Evolutionary conservation across 2,113 vertebrate genomes (phyloP).

Genomic region (Pleuronectes platessa): DNA sequence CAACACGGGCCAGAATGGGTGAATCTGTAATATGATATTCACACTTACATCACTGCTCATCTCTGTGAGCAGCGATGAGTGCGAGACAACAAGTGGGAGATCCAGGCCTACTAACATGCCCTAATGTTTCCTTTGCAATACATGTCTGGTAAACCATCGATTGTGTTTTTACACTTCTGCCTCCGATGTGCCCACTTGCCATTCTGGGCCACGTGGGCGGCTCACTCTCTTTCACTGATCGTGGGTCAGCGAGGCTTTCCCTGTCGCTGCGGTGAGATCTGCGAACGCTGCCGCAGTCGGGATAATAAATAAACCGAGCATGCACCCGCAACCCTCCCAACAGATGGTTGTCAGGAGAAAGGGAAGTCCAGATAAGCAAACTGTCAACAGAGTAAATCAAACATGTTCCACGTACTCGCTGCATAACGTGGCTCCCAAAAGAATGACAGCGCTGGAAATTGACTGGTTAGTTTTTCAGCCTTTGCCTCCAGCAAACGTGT

Average conservation of each 20-base stretch:
- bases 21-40: conserved; percentile 32
- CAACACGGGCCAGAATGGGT: conserved; percentile 29
- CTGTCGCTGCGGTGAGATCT: conserved; percentile 4
- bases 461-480: background rate
- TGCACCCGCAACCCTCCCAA: background rate
- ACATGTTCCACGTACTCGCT: background rate
- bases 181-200: conserved; percentile 25
- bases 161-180: background rate
- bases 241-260: conserved; percentile 7
- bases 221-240: background rate
- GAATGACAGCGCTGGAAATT: conserved; percentile 23
- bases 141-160: conserved; percentile 8
- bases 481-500: conserved; percentile 4
- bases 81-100: conserved; percentile 34
- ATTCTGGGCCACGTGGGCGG: background rate
- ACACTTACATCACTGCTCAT: conserved; percentile 18
- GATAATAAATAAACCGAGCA: conserved; percentile 13
- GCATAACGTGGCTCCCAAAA: background rate
- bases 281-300: background rate
- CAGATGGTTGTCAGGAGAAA: conserved; percentile 16
- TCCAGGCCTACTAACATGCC: conserved; percentile 3
- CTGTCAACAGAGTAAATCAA: conserved; percentile 12
- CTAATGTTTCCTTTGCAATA: conserved; percentile 13
- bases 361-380: conserved; percentile 27
- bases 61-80: background rate